Evolutionary conservation across 2,113 vertebrate genomes (phyloP).

Genomic region (Varanus komodoensis): DNA sequence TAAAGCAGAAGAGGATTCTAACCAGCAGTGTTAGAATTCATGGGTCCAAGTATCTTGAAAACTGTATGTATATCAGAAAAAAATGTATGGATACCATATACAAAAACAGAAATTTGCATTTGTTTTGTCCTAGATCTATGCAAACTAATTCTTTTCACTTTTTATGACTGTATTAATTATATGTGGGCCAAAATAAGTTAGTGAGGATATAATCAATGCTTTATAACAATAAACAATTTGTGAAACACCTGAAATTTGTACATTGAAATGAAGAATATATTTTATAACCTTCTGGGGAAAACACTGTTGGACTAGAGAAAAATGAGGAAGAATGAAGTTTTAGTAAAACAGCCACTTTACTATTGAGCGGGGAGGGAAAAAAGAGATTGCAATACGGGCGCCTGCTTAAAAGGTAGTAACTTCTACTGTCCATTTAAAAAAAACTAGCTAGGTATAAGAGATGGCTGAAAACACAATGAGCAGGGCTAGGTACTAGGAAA

Average conservation of each 20-base stretch:
- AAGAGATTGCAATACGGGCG: constrained; percentile 24
- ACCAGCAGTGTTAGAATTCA: neutral
- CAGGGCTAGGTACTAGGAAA: constrained; percentile 10
- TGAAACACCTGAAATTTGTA: constrained; percentile 50
- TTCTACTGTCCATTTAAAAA: constrained; percentile 37
- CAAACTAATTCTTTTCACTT: neutral
- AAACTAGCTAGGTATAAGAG: constrained; percentile 60
- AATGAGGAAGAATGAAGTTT: constrained; percentile 43
- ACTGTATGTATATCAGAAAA: neutral
- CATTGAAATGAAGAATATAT: constrained; percentile 39
- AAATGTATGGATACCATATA: neutral
- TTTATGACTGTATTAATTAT: neutral
- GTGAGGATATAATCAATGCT: constrained; percentile 19
- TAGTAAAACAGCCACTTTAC: constrained; percentile 31
- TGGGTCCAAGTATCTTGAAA: neutral
- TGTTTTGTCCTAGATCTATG: neutral
- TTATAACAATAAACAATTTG: neutral
- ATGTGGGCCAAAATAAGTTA: constrained; percentile 13
- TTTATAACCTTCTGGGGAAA: constrained; percentile 51
- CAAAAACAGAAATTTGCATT: neutral
- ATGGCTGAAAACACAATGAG: constrained; percentile 43
- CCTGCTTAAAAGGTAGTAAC: constrained; percentile 64
- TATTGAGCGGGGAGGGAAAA: constrained; percentile 41
- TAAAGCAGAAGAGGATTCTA: neutral
- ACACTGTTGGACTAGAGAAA: constrained; percentile 44